phyloP scores from a whole-genome alignment of 2,888 invertebrate genomes.

The Oligia fasciuncula region DNA sequence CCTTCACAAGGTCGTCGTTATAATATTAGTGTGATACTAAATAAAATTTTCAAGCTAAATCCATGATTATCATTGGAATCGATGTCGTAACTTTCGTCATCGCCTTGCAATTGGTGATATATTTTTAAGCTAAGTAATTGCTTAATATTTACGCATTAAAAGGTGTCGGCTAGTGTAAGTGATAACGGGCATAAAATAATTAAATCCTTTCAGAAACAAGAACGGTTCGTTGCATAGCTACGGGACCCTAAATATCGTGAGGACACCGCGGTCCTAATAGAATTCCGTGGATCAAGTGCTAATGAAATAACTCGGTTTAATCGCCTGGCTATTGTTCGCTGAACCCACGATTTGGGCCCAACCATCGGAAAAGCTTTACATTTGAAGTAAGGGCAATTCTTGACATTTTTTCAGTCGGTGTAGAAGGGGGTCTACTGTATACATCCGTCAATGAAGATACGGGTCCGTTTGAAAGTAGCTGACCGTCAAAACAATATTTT shows the following conservation, averaged over 20 bases:
- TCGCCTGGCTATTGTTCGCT: conserved; percentile 72
- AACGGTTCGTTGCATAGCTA: conserved; percentile 25
- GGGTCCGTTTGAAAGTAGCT: neutral
- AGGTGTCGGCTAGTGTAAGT: neutral
- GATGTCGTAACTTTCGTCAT: neutral
- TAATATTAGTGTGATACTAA: too few relatives aligned
- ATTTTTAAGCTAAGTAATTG: neutral
- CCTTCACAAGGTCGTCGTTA: too few relatives aligned
- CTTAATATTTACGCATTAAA: neutral
- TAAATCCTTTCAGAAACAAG: conserved; percentile 44
- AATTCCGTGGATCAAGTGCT: conserved; percentile 75
- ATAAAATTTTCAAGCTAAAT: neutral
- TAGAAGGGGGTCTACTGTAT: neutral
- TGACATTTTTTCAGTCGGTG: neutral
- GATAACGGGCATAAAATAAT: conserved; percentile 25
- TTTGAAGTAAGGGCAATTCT: conserved; percentile 16
- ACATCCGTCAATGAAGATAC: neutral
- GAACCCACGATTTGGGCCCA: conserved; percentile 48
- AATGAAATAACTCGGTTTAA: conserved; percentile 82
- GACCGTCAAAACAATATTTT: neutral
- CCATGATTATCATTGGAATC: neutral
- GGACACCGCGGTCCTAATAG: conserved; percentile 61
- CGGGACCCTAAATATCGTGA: conserved; percentile 65
- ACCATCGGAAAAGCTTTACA: conserved; percentile 46
- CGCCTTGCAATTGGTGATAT: neutral